Conservation (phyloP, 2,888 invertebrate species). For the Machimus rusticus region DNA sequence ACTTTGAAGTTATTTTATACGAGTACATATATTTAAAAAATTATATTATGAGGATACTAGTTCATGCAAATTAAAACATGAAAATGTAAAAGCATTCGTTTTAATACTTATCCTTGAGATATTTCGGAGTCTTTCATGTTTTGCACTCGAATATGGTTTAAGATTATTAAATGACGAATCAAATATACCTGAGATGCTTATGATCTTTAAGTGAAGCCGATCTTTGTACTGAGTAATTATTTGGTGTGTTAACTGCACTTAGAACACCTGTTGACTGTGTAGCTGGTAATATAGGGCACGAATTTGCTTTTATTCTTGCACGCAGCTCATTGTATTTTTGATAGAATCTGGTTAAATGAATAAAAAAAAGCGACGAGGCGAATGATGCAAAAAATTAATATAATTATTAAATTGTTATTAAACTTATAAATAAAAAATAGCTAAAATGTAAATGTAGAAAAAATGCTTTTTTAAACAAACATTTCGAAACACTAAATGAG, state of each 20-base stretch:
- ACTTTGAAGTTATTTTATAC: not conserved
- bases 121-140: not conserved
- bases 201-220: constrained; percentile 69
- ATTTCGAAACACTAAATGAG: not conserved
- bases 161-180: not conserved
- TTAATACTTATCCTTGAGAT: not conserved
- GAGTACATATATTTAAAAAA: not conserved
- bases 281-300: constrained; percentile 78
- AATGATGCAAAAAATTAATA: constrained; percentile 45
- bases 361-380: constrained; percentile 43
- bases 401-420: constrained; percentile 33
- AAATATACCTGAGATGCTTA: constrained; percentile 61
- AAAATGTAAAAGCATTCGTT: constrained; percentile 41
- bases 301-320: constrained; percentile 87
- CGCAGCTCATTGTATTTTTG: constrained; percentile 86
- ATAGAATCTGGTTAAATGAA: constrained; percentile 74
- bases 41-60: constrained; percentile 16
- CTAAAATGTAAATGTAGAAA: not conserved
- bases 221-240: constrained; percentile 66
- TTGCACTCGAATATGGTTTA: not conserved
- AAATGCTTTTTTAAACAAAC: not conserved
- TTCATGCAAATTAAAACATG: constrained; percentile 42
- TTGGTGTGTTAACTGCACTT: constrained; percentile 63
- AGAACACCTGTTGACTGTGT: constrained; percentile 63
- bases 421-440: not conserved